These are phyloP conservation scores for Muscicapa adusta DNA, from an alignment of 2,113 vertebrate species.

Conservation along the genomic window DNA sequence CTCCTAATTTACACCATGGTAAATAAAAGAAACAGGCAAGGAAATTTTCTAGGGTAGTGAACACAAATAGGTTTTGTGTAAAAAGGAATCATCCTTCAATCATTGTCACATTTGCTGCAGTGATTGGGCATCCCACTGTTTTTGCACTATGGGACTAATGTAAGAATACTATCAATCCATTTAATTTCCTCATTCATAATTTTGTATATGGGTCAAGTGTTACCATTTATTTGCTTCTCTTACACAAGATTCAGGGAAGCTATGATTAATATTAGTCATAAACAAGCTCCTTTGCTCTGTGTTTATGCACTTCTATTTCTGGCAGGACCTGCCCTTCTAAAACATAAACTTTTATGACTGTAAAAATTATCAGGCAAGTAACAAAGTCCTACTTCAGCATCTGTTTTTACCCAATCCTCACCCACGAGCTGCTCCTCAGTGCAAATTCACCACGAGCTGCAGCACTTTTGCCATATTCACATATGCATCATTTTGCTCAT, in stretches of 20 bases:
- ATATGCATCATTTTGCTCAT: slow-evolving; percentile 17
- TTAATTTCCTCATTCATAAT: not conserved
- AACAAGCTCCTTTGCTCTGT: not conserved
- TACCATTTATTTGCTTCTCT: slow-evolving; percentile 1
- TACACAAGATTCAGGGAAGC: not conserved
- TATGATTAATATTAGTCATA: not conserved
- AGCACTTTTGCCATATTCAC: not conserved
- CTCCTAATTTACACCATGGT: not conserved
- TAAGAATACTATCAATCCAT: not conserved
- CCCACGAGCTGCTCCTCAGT: not conserved
- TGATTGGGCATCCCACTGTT: not conserved
- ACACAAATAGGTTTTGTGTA: not conserved
- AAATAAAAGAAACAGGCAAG: not conserved
- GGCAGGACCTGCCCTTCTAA: not conserved
- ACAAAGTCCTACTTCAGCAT: not conserved
- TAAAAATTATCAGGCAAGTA: not conserved
- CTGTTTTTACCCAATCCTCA: not conserved
- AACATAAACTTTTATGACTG: not conserved
- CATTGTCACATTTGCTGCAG: not conserved
- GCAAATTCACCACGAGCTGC: not conserved
- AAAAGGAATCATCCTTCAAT: not conserved
- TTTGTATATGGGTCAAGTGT: not conserved
- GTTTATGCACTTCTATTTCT: not conserved
- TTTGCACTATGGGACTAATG: not conserved
- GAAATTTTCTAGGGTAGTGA: not conserved